These are phyloP conservation scores for Ctenosaura bakeri DNA, from an alignment of 2,797 vertebrate species.

Conservation along the genomic window DNA sequence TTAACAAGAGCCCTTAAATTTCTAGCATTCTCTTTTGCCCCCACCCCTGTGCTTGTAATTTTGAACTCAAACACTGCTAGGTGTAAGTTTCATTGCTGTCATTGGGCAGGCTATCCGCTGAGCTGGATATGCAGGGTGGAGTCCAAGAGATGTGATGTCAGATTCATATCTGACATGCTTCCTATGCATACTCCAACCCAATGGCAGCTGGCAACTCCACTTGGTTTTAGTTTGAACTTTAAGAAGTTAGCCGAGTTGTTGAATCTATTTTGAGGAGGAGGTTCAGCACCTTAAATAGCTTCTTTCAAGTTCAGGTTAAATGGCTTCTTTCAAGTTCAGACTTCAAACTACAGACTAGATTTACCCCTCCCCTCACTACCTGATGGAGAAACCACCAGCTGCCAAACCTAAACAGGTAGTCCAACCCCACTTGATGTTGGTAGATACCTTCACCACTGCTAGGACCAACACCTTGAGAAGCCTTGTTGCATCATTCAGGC, in stretches of 20 bases:
- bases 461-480: background rate
- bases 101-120: background rate
- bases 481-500: background rate
- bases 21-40: background rate
- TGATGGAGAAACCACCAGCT: no score
- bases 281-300: no score
- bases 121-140: background rate
- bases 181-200: no score
- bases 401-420: background rate
- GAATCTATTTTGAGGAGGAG: no score
- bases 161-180: background rate
- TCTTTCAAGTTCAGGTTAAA: no score
- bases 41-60: background rate
- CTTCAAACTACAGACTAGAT: no score
- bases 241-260: no score
- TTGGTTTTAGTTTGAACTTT: no score
- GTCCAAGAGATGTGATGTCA: background rate
- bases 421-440: background rate
- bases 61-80: background rate
- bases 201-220: no score
- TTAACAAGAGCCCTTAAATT: background rate
- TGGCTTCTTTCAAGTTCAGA: no score
- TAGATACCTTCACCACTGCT: background rate
- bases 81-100: background rate
- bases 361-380: no score